These are phyloP conservation scores for Corydoras sp. DNA, from an alignment of 2,113 vertebrate species.

Conservation along the genomic window DNA sequence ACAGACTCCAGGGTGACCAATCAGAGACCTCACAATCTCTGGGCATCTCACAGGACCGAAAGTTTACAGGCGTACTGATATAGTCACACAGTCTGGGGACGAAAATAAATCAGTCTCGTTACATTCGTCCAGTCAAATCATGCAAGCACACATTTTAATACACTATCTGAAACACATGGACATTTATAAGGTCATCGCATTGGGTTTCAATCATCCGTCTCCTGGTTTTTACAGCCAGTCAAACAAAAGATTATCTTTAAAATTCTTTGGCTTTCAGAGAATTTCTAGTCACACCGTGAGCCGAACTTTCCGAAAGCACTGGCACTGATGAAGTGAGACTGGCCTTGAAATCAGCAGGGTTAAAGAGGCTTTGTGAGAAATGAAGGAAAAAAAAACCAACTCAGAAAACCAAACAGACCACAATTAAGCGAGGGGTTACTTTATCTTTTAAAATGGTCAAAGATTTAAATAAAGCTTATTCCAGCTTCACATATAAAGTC, in stretches of 20 bases:
- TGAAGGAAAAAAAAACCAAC: no score
- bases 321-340: slow-evolving; percentile 7
- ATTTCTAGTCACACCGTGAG: background rate
- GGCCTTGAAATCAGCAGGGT: no score
- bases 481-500: background rate
- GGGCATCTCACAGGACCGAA: slow-evolving; percentile 71
- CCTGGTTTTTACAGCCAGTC: background rate
- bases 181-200: background rate
- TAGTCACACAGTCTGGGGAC: slow-evolving; percentile 68
- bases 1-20: slow-evolving; percentile 75
- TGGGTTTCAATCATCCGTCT: background rate
- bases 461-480: background rate
- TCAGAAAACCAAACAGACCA: no score
- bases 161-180: background rate
- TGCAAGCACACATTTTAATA: background rate
- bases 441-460: background rate
- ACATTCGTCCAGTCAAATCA: background rate
- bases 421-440: no score
- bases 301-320: slow-evolving; percentile 22
- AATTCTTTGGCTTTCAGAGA: background rate
- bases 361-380: no score
- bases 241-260: background rate
- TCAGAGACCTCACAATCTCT: slow-evolving; percentile 64
- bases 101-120: slow-evolving; percentile 15
- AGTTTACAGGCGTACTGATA: slow-evolving; percentile 62